A percentile compares a stretch with the other conserved stretches of the same genome.
phyloP scores from a whole-genome alignment of 1,140 invertebrate genomes.

The Coboldia fuscipes region DNA sequence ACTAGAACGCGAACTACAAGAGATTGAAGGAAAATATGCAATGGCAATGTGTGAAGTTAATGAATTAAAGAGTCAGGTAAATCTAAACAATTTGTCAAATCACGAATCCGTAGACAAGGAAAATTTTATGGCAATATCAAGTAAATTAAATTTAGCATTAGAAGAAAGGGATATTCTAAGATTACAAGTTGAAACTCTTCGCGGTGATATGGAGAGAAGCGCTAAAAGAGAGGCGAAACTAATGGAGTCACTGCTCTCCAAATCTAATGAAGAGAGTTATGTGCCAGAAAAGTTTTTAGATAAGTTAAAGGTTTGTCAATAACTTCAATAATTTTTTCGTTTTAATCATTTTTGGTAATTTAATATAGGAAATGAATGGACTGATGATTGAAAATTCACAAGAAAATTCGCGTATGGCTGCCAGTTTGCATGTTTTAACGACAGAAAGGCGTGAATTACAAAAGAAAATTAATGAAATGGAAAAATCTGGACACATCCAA shows the following conservation, averaged over 20 bases:
- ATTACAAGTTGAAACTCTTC: conserved; percentile 11
- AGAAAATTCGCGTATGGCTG: conserved; percentile 29
- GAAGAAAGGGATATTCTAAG: conserved; percentile 9
- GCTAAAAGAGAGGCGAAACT: conserved; percentile 15
- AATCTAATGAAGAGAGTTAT: conserved; percentile 12
- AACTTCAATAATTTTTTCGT: conserved; percentile 7
- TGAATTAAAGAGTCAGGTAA: conserved; percentile 1
- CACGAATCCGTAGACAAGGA: no score
- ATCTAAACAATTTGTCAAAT: not conserved
- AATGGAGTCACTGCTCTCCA: conserved; percentile 13
- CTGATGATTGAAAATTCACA: conserved; percentile 22
- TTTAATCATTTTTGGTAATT: conserved; percentile 7
- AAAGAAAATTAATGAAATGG: conserved; percentile 19
- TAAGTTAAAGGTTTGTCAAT: no score
- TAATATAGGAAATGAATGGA: conserved; percentile 27
- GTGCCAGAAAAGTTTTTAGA: conserved; percentile 23
- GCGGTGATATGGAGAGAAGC: conserved; percentile 15
- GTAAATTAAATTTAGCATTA: conserved; percentile 9
- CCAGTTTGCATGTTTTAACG: conserved; percentile 23
- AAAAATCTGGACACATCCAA: conserved; percentile 9
- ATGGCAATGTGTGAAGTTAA: no score
- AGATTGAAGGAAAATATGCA: conserved; percentile 12
- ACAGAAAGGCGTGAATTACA: conserved; percentile 22
- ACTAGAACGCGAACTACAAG: conserved; percentile 14
- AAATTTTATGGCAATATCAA: no score